phyloP scores from a whole-genome alignment of 2,888 invertebrate species.

The Dioctria rufipes region DNA sequence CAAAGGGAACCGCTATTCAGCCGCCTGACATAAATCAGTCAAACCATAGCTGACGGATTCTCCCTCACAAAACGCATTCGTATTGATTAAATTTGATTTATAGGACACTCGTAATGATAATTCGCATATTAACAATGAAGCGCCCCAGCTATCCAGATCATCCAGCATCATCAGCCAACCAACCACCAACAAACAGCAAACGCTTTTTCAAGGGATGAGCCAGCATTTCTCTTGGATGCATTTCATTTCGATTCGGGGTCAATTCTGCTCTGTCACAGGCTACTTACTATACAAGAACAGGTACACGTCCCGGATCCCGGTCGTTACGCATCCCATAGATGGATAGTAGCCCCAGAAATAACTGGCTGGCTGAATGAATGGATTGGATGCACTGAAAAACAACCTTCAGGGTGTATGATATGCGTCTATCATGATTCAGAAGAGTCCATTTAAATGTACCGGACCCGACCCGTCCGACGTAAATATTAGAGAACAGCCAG shows the following conservation, averaged over 20 bases:
- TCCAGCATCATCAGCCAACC: not conserved
- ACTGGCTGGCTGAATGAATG: not conserved
- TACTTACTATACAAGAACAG: too few species aligned
- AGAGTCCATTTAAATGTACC: conserved; percentile 43
- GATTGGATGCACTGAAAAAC: not conserved
- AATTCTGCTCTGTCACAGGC: not conserved
- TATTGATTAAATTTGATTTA: conserved; percentile 53
- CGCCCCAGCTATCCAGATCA: too few species aligned
- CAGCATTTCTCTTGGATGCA: conserved; percentile 43
- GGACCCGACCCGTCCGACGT: not conserved
- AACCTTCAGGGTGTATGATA: conserved; percentile 36
- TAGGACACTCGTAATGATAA: conserved; percentile 45
- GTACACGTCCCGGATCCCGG: not conserved
- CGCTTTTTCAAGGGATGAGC: conserved; percentile 24
- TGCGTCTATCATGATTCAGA: conserved; percentile 32
- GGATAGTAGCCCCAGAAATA: too few species aligned
- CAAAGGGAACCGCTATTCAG: conserved; percentile 25
- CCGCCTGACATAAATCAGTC: conserved; percentile 48
- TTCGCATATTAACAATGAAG: conserved; percentile 49
- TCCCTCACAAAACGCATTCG: conserved; percentile 40
- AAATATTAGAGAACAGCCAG: conserved; percentile 22
- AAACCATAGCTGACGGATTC: conserved; percentile 16
- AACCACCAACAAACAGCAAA: not conserved
- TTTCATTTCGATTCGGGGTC: conserved; percentile 30
- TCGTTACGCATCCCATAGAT: too few species aligned